Percentiles rank a stretch among this genome's conserved stretches.
phyloP scores from a whole-genome alignment of 2,888 invertebrate genomes.

The Epirrhoe tristata region DNA sequence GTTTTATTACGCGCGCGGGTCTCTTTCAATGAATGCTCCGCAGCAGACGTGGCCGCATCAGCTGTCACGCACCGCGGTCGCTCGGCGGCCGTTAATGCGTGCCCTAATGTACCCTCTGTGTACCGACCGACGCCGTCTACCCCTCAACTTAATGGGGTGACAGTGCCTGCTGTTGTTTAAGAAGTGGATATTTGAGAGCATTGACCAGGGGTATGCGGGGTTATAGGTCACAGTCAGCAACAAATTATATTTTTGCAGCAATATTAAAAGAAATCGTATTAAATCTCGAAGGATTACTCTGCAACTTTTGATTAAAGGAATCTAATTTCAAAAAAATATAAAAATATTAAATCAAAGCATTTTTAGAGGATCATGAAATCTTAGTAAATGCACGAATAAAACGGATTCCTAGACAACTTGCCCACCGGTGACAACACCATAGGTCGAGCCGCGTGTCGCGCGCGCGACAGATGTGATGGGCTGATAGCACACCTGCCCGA shows the following conservation, averaged over 20 bases:
- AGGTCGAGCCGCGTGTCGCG: too few species aligned
- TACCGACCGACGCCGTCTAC: slow-evolving; percentile 11
- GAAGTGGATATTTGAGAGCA: slow-evolving; percentile 14
- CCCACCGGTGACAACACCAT: too few species aligned
- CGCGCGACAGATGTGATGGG: too few species aligned
- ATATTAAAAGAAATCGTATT: neutral
- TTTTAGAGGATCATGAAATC: too few species aligned
- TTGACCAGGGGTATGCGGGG: slow-evolving; percentile 5
- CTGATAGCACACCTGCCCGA: neutral
- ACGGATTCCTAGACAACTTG: too few species aligned
- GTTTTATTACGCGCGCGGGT: slow-evolving; percentile 27
- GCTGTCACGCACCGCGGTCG: slow-evolving; percentile 32
- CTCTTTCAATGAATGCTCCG: slow-evolving; percentile 24
- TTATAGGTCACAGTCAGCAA: neutral
- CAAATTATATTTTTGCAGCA: neutral
- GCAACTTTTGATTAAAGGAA: too few species aligned
- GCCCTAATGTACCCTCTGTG: slow-evolving; percentile 28
- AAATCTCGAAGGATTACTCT: neutral
- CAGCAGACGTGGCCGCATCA: slow-evolving; percentile 25
- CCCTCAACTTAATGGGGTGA: slow-evolving; percentile 24
- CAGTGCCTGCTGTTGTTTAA: slow-evolving; percentile 8
- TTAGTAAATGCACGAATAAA: too few species aligned
- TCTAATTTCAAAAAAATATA: too few species aligned
- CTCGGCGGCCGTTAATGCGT: slow-evolving; percentile 32
- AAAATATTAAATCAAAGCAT: too few species aligned